Conservation (phyloP, 2,888 invertebrate genomes). For the Tromatobia lineatoria region DNA sequence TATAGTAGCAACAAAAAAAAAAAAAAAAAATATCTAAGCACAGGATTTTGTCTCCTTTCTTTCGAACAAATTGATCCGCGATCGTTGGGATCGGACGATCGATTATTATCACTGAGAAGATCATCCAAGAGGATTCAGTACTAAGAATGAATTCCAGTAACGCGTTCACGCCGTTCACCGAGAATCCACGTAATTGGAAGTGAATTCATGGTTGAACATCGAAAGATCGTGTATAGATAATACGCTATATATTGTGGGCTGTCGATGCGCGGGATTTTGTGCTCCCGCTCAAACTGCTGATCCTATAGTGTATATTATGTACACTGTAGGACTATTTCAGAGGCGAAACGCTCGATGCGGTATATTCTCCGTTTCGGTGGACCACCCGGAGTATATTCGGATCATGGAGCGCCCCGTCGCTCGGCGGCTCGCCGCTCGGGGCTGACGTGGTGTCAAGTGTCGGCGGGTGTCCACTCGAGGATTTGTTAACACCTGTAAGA, state of each 20-base stretch:
- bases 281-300: conserved; percentile 24
- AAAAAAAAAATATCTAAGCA: background rate
- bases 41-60: background rate
- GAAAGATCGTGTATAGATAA: conserved; percentile 70
- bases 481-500: conserved; percentile 72
- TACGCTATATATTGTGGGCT: conserved; percentile 14
- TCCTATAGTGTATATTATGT: background rate
- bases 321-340: conserved; percentile 14
- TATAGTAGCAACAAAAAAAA: too few species aligned
- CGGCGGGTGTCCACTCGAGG: conserved; percentile 65
- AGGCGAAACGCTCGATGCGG: conserved; percentile 53
- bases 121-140: conserved; percentile 48
- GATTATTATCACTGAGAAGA: conserved; percentile 38
- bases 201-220: conserved; percentile 60
- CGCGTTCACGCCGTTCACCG: conserved; percentile 52
- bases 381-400: conserved; percentile 70
- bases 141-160: conserved; percentile 60
- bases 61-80: background rate
- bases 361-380: conserved; percentile 55
- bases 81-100: background rate
- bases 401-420: conserved; percentile 59
- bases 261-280: conserved; percentile 20
- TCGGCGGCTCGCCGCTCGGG: conserved; percentile 30
- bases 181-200: conserved; percentile 61
- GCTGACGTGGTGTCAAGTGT: conserved; percentile 67